Evolutionary conservation across 2,888 invertebrate genomes (phyloP), one percentile per base, ranked within the genome.

Genomic region (Tubulanus polymorphus): DNA sequence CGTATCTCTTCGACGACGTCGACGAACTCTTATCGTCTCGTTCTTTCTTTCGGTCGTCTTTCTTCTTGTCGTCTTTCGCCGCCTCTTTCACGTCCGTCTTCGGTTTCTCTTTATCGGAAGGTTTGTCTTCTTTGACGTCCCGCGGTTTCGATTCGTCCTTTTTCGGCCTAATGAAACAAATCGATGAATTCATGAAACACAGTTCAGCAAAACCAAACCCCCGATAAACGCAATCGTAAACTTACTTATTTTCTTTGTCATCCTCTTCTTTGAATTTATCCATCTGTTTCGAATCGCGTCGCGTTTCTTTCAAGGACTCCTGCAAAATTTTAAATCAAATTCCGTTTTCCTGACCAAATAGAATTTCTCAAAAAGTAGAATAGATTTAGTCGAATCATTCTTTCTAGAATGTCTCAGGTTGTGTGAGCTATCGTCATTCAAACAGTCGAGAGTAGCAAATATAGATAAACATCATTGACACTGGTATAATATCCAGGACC

Each of bases 1-100:
- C 65, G 6, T 62, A 61, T 47, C 47, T 54, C 23, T 60, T 62
- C 26, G 54, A 51, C 26, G 28, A 48, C 3, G n/a, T n/a, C n/a
- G n/a, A n/a, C n/a, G n/a, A n/a, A n/a, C 41, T 5, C 64, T 23
- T 62, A 53, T 58, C 56, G 55, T 57, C 53, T 51, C 23, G 25
- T 25, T 59, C 62, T 48, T 51, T 55, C 56, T 62, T 69, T 55
- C 54, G 54, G 52, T 53, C 52, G 32, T 58, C 54, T 25, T n/a
- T 57, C 26, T 51, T 46, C 29, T 25, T 55, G 46, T 28, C 52
- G 8, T 55, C 51, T 28, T 30, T 25, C 32, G 25, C 23, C 8
- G 47, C 35, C 18, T 37, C 47, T 8, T 54, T 32, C 1, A 41
- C 25, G 6, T 32, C 30, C 12, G 29, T 27, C 29, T 49, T 29